Base-by-base conservation (phyloP, 2,797 vertebrate species). In the Melanogrammus aeglefinus region DNA sequence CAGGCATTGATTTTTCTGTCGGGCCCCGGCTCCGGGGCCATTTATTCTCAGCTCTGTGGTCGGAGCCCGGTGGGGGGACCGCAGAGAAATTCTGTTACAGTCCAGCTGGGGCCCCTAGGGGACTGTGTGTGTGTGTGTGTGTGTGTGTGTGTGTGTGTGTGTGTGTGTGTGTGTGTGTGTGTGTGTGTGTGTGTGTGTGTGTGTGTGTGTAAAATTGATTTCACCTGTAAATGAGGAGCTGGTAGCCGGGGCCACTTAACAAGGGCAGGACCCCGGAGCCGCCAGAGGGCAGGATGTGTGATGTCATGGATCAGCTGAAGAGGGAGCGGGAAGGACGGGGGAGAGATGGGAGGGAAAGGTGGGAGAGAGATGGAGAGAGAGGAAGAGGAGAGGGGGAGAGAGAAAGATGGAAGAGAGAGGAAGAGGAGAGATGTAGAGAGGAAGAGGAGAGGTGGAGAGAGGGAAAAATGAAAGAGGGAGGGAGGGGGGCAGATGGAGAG, bases 1-100 rank as follows among this genome's bases (percentile, higher is more conserved):
- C 96, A 98, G 96, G 96, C 97, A 99, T 99, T 98, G 98, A 99
- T 99, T 99, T 99, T 98, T 96, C 96, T 99, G 98, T 99, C 98
- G 92, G 94, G 96, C 93, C 91, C 94, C 96, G 96, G 96, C 96
- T 97, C 96, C 96, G 96, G 95, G 93, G 95, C 97, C 96, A 98
- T 99, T 98, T 97, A 98, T 98, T 97, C 97, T 98, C 95, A 94
- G 96, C 96, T 96, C 96, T 97, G 97, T 95, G 96, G 97, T 97
- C 93, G 95, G 95, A 86, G 87, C 96, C 96, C 96, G 94, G 95
- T 93, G 95, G 96, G 96, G 96, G 96, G 95, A 35, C 35, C 94
- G 6, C 84, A 80, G 93, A 97, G 97, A 98, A 98, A 98, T 98
- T 98, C 97, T 98, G 96, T 99, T 98, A 98, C 96, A 97, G 97